These are phyloP conservation scores for Abrostola tripartita DNA, from an alignment of 2,888 invertebrate species.

Conservation along the genomic window DNA sequence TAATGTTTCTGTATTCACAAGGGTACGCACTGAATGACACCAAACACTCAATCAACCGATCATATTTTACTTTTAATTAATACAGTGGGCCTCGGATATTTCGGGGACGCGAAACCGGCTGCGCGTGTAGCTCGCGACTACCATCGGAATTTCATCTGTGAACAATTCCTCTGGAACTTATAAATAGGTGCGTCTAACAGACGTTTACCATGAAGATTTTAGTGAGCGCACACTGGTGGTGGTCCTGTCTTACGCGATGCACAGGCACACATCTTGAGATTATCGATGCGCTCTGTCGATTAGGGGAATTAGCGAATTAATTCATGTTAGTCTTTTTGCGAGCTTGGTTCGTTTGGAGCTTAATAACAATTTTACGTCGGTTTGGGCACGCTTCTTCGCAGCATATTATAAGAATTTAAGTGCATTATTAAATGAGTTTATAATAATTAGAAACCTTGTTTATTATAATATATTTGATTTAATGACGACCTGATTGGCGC, in stretches of 20 bases:
- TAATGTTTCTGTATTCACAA: conserved; percentile 62
- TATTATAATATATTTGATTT: too few species aligned
- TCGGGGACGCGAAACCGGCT: conserved; percentile 68
- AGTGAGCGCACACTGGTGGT: conserved; percentile 45
- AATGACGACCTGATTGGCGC: too few species aligned
- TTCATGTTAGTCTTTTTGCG: background rate
- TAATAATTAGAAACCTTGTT: too few species aligned
- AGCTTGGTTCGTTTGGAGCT: background rate
- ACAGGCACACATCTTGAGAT: conserved; percentile 24
- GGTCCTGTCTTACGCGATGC: conserved; percentile 38
- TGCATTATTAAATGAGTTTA: too few species aligned
- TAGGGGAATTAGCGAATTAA: background rate
- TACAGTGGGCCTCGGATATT: conserved; percentile 48
- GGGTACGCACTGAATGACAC: conserved; percentile 73
- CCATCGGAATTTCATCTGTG: conserved; percentile 79
- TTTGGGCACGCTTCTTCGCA: too few species aligned
- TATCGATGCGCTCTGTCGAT: conserved; percentile 25
- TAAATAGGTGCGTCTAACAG: conserved; percentile 81
- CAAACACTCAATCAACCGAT: conserved; percentile 65
- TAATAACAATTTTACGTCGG: too few species aligned
- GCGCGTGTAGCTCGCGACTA: conserved; percentile 79
- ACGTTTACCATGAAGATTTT: conserved; percentile 66
- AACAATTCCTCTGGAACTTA: conserved; percentile 88
- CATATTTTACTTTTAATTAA: conserved; percentile 63
- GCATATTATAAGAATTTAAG: too few species aligned